Conservation (phyloP, 2,797 vertebrate species). For the Garrulus glandarius region DNA sequence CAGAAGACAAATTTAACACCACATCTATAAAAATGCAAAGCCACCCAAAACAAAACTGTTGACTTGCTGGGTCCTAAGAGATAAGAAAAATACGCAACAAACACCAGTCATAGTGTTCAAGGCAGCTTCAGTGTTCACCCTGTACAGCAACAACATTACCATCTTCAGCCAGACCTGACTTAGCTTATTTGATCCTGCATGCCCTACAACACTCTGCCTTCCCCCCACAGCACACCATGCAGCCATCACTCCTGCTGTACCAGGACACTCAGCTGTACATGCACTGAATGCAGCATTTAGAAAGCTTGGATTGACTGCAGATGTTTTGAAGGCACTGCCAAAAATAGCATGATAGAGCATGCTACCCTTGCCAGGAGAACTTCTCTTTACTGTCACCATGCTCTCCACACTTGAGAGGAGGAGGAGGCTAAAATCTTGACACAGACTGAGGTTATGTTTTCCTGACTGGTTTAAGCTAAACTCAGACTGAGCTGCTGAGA, state of each 20-base stretch:
- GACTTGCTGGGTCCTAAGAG: neutral
- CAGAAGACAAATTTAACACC: neutral
- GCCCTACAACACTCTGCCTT: neutral
- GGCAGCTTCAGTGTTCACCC: neutral
- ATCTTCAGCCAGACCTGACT: neutral
- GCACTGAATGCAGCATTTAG: constrained; percentile 9
- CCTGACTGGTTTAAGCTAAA: neutral
- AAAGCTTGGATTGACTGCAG: neutral
- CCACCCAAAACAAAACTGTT: neutral
- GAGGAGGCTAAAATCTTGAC: neutral
- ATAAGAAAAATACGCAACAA: neutral
- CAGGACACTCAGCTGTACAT: constrained; percentile 9
- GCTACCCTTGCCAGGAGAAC: neutral
- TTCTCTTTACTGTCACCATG: neutral
- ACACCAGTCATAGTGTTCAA: neutral
- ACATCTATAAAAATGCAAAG: neutral
- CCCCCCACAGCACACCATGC: neutral
- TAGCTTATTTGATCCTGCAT: neutral
- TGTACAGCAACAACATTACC: neutral
- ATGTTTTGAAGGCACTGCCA: constrained; percentile 23
- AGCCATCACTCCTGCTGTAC: neutral
- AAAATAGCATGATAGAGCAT: neutral
- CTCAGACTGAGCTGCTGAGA: neutral
- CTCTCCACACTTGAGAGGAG: neutral
- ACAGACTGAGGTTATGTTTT: neutral